Evolutionary conservation across 1,140 invertebrate species (phyloP), one percentile per base, ranked within the genome.

Genomic region (Meloidogyne floridensis): DNA sequence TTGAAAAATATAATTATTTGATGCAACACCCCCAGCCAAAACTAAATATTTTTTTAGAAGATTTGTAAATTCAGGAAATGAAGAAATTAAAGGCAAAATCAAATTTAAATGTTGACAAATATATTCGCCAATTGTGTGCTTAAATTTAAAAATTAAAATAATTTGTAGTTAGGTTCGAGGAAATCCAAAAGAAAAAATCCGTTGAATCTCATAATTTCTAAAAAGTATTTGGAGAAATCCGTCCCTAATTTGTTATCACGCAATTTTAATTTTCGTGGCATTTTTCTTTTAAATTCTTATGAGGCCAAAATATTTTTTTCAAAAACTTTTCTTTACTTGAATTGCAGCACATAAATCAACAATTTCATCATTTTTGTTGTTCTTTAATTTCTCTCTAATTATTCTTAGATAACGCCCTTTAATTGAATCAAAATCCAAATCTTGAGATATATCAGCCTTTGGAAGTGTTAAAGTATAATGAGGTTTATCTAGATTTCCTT

Each of bases 361-460:
- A 47, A 71, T 51, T 51, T 71, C 56, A 71, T 42, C 51, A 4
- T 72, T 72, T 15, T 7, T 20, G 20, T 10, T 71, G 9, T 20
- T 15, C 7, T 47, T 69, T 53, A 79, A 3, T 71, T 13, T 74
- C 15, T 74, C 20, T 8, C n/a, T 15, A 18, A 74, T 74, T 74
- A 51, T 74, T 54, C 53, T 20, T 72, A 79, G 13, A 79, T 79
- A 79, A 79, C 77, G 77, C 2, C 77, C 47, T 72, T 79, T 79
- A 51, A 79, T 18, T 56, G 1, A 11, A 53, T 79, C 65, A 47
- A 79, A 79, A 32, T 72, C 65, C 77, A 79, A 20, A 71, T 72
- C 10, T 7, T 79, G 5, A 32, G 8, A 54, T 54, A 74, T 5
- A 51, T 51, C 72, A 74, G 72, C 72, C 6, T 74, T 20, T 54